Base-by-base conservation (phyloP, 2,888 invertebrate genomes). In the Diadromus collaris region DNA sequence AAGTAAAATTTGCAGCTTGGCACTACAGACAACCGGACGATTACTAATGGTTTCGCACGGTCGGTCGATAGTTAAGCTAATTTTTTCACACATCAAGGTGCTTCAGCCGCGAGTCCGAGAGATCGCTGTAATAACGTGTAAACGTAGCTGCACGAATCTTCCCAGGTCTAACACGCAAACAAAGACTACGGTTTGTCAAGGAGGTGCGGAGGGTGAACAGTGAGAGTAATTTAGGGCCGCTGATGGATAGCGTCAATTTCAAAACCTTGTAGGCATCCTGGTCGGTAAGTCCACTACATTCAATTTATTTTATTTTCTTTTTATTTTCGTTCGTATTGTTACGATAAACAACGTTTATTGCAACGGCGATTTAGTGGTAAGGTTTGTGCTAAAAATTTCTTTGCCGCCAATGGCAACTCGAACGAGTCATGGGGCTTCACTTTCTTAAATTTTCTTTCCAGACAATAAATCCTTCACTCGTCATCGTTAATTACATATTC, bases 241-340 rank as follows among this genome's bases (percentile, higher is more conserved):
- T 86, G 84, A 83, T 80, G 88, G 82, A 86, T 85, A 85, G 76
- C 83, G 84, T 84, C 85, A 85, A 84, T 86, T 88, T 87, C 83
- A 85, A 88, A 87, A 87, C 84, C 86, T 87, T 88, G 85, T 86
- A 87, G 84, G 82, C 83, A 85, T 82, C 77, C 6, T 86, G 76
- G 75, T 85, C 71, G 88, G 88, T 88, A 88, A 88, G 87, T 88
- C 76, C 81, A 79, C 71, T 79, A 86, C 67, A 81, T 85, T 81
- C 76, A 81, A 80, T 78, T 82, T 68, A 34, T 76, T 71, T 21
- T 61, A 44, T 72, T 76, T 79, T 60, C 13, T 54, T 0, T 29
- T 6, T 56, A 7, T 27, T n/a, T n/a, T 56, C 16, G 13, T 56
- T 29, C 27, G 6, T 13, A 29, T 56, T 13, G 13, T 56, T n/a